Evolutionary conservation across 2,797 vertebrate genomes (phyloP), one percentile per base, ranked within the genome.

Genomic region (Hemitrygon akajei): DNA sequence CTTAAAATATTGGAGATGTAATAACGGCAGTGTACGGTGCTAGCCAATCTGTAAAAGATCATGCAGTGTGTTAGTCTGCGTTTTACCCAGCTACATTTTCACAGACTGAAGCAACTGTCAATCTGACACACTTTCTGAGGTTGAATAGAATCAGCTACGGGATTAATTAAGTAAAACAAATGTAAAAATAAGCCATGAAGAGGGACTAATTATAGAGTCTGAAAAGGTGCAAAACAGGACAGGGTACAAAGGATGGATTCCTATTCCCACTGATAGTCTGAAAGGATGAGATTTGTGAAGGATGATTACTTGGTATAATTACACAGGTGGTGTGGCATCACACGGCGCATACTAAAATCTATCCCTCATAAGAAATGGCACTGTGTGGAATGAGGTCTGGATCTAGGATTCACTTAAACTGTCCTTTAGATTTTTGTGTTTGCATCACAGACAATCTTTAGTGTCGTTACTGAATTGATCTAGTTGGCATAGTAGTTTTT

Each of bases 101-200:
- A 76, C 71, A 75, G 27, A 92, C 69, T 93, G 71, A 75, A 93
- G n/a, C 91, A 73, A 76, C 71, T 93, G 91, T 76, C 71, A 91
- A 93, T 89, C 27, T 94, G 94, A 79, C 91, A 77, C 89, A 94
- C 94, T 80, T 94, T 66, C 47, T 94, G 94, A 60, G 10, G 79
- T 95, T 95, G 94, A 94, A 95, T 95, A 94, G 95, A 95, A 94
- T 96, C 95, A 96, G 95, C 94, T 95, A 93, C 95, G 95, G 95
- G 94, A 94, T 94, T 96, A 96, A 96, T 96, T 96, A 96, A 96
- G 96, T 95, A 96, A 96, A 97, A 96, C 94, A 96, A 96, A 96
- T 95, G 95, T 95, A 96, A 94, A 96, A 94, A 96, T 96, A 96
- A 93, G 94, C 63, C 94, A 94, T 94, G 94, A 96, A 96, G 94